These are phyloP conservation scores for Myripristis jacobus DNA, from an alignment of 2,797 vertebrate species.

Conservation along the genomic window DNA sequence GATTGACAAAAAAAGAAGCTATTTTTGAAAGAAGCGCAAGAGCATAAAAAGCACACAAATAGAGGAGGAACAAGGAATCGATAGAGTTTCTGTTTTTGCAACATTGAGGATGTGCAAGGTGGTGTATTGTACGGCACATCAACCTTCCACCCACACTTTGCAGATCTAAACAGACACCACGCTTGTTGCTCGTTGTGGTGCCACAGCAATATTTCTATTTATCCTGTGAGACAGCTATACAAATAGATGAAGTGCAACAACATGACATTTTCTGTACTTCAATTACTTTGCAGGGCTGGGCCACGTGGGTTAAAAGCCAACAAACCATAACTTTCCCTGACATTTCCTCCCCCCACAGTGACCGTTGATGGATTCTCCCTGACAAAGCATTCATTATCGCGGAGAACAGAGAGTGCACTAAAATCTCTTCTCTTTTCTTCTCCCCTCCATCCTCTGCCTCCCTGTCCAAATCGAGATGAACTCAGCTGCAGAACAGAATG, in stretches of 20 bases:
- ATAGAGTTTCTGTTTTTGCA: slow-evolving; percentile 67
- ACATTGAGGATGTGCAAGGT: slow-evolving; percentile 53
- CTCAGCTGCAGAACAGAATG: slow-evolving; percentile 74
- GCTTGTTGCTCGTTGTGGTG: slow-evolving; percentile 79
- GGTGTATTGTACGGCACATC: slow-evolving; percentile 63
- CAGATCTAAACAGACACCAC: slow-evolving; percentile 75
- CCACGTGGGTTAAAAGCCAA: slow-evolving; percentile 94
- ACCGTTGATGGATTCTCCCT: slow-evolving; percentile 91
- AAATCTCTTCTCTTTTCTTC: slow-evolving; percentile 81
- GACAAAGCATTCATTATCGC: slow-evolving; percentile 91
- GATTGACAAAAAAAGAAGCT: slow-evolving; percentile 62
- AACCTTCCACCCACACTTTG: slow-evolving; percentile 74
- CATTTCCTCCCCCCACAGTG: slow-evolving; percentile 90
- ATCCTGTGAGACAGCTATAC: slow-evolving; percentile 86
- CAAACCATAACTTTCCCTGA: slow-evolving; percentile 93
- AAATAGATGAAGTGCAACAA: slow-evolving; percentile 91
- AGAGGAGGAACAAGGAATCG: slow-evolving; percentile 56
- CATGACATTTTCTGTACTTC: slow-evolving; percentile 91
- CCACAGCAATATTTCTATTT: slow-evolving; percentile 87
- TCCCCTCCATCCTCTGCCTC: slow-evolving; percentile 76
- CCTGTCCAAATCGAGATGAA: slow-evolving; percentile 84
- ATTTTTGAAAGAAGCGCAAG: slow-evolving; percentile 60
- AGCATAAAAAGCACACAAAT: slow-evolving; percentile 63
- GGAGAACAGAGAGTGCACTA: slow-evolving; percentile 87
- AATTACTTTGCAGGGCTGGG: slow-evolving; percentile 91